Percentiles rank a stretch among this genome's conserved stretches.
These are phyloP conservation scores for Microchrysa polita DNA, from an alignment of 2,888 invertebrate genomes.

Conservation along the genomic window DNA sequence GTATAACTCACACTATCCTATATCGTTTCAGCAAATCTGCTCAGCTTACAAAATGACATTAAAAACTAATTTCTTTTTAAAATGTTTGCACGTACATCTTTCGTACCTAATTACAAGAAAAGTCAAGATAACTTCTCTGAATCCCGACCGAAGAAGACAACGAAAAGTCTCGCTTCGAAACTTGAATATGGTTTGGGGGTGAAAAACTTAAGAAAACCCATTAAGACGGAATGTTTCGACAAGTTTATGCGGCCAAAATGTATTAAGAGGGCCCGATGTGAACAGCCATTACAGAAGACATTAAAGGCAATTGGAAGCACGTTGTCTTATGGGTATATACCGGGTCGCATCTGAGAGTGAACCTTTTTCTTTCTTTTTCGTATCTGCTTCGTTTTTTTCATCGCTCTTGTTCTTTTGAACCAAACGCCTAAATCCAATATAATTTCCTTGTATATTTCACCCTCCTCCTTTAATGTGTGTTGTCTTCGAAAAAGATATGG, in stretches of 20 bases:
- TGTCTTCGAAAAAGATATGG: background rate
- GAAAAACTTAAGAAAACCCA: slow-evolving; percentile 25
- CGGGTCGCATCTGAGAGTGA: slow-evolving; percentile 42
- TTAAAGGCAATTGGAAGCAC: slow-evolving; percentile 55
- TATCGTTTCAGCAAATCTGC: background rate
- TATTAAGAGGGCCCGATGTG: slow-evolving; percentile 40
- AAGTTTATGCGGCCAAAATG: slow-evolving; percentile 44
- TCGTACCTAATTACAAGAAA: slow-evolving; percentile 43
- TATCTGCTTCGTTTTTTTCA: background rate
- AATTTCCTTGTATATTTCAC: slow-evolving; percentile 11
- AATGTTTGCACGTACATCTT: slow-evolving; percentile 44
- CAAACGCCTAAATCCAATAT: slow-evolving; percentile 30
- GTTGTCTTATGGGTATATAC: slow-evolving; percentile 54
- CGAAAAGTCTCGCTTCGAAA: no score
- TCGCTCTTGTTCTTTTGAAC: background rate
- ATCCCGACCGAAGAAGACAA: background rate
- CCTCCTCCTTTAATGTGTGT: slow-evolving; percentile 3
- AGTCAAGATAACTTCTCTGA: slow-evolving; percentile 29
- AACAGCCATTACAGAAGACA: slow-evolving; percentile 50
- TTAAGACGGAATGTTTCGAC: slow-evolving; percentile 45
- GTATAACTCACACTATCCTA: background rate
- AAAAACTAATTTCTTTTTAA: slow-evolving; percentile 28
- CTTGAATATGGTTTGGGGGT: background rate
- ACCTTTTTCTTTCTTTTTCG: slow-evolving; percentile 10
- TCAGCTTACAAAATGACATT: background rate